Percentiles rank a stretch among this genome's conserved stretches.
Conservation (phyloP, 2,888 invertebrate species). For the Ypsolopha sequella region DNA sequence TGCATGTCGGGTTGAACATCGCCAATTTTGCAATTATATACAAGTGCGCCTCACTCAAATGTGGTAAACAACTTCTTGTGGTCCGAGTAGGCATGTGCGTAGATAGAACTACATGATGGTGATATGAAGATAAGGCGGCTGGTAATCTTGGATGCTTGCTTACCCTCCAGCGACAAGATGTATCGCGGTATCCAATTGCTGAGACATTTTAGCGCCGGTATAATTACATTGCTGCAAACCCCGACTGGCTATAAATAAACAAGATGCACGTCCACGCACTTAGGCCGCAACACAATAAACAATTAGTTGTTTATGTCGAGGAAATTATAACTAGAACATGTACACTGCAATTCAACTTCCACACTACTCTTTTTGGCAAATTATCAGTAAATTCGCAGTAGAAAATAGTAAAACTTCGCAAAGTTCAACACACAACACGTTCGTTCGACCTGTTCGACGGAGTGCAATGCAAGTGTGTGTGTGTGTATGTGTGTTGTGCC, state of each 20-base stretch:
- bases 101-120: background rate
- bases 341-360: background rate
- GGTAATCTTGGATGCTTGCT: constrained; percentile 67
- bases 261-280: constrained; percentile 41
- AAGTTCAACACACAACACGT: background rate
- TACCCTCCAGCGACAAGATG: constrained; percentile 97
- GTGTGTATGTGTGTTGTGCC: background rate
- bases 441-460: background rate
- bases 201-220: constrained; percentile 73
- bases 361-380: background rate
- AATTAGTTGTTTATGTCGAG: too few species aligned
- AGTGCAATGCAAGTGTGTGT: background rate
- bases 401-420: background rate
- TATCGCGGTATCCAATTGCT: constrained; percentile 86
- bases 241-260: constrained; percentile 69
- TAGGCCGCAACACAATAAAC: constrained; percentile 6
- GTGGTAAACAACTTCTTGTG: background rate
- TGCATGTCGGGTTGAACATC: background rate
- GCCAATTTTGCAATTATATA: background rate
- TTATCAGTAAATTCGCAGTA: background rate
- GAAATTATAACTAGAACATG: background rate
- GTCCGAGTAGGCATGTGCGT: too few species aligned
- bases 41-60: background rate
- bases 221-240: constrained; percentile 67
- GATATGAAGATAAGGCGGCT: constrained; percentile 10